phyloP scores from a whole-genome alignment of 1,140 invertebrate genomes.

The Heliconius eleuchia region DNA sequence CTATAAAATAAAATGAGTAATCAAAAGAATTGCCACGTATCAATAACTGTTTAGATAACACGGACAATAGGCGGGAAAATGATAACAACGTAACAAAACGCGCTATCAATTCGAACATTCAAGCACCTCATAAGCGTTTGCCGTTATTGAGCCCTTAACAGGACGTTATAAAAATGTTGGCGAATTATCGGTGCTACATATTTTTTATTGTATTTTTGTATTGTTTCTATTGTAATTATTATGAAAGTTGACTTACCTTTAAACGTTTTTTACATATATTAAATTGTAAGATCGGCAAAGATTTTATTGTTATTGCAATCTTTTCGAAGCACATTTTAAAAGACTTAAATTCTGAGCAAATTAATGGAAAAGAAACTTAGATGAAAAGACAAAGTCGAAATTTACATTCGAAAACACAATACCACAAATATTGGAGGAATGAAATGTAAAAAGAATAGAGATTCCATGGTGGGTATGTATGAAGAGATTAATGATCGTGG shows the following conservation, averaged over 20 bases:
- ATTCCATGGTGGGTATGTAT: no score
- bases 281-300: no score
- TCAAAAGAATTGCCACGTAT: slow-evolving; percentile 15
- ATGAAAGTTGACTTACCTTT: no score
- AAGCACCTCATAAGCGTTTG: slow-evolving; percentile 24
- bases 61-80: slow-evolving; percentile 24
- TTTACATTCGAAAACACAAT: no score
- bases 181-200: slow-evolving; percentile 15
- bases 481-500: no score
- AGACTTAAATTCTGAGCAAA: no score
- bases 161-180: slow-evolving; percentile 24
- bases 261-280: no score
- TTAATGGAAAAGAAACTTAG: no score
- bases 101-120: slow-evolving; percentile 16
- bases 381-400: no score
- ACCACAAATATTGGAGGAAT: no score
- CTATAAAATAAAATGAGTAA: slow-evolving; percentile 6
- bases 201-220: slow-evolving; percentile 6
- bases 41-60: slow-evolving; percentile 32
- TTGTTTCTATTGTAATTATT: background rate
- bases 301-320: background rate
- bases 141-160: slow-evolving; percentile 27
- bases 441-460: no score
- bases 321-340: background rate
- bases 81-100: slow-evolving; percentile 16